Conservation (phyloP, 2,113 vertebrate species). For the Solea solea region DNA sequence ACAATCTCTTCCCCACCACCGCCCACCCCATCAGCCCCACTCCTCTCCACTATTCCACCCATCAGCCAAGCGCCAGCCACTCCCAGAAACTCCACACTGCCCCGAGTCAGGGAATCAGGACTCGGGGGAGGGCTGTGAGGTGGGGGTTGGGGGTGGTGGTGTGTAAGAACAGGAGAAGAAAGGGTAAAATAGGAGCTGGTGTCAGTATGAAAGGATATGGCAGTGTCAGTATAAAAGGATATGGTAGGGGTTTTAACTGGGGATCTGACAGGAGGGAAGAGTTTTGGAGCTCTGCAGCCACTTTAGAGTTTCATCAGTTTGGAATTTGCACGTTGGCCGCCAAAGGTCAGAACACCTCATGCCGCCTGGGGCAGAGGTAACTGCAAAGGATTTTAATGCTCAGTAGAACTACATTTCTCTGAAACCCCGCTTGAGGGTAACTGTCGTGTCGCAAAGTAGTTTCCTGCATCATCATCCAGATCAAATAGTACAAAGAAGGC, state of each 20-base stretch:
- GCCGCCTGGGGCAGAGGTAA: slow-evolving; percentile 34
- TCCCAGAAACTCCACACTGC: slow-evolving; percentile 75
- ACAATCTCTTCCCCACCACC: neutral
- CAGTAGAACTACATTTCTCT: slow-evolving; percentile 20
- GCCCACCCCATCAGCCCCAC: slow-evolving; percentile 5
- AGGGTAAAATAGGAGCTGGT: neutral
- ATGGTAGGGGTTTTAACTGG: neutral
- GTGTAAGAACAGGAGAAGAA: neutral
- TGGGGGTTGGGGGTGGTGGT: neutral
- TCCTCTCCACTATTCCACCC: slow-evolving; percentile 23
- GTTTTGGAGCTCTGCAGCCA: slow-evolving; percentile 1
- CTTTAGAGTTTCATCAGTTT: slow-evolving; percentile 29
- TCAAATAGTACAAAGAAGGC: neutral
- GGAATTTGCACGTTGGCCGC: slow-evolving; percentile 6
- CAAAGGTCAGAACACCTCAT: neutral
- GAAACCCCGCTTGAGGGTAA: slow-evolving; percentile 5
- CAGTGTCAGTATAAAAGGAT: neutral
- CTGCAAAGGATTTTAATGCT: slow-evolving; percentile 29
- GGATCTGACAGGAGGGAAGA: neutral
- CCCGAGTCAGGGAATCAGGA: slow-evolving; percentile 41
- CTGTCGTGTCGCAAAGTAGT: neutral
- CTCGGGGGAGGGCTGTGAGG: neutral
- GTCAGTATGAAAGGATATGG: neutral
- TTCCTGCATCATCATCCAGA: neutral
- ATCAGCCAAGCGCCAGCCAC: slow-evolving; percentile 57